Evolutionary conservation across 2,797 vertebrate species (phyloP), one percentile per base, ranked within the genome.

Genomic region (Lepilemur septentrionalis): DNA sequence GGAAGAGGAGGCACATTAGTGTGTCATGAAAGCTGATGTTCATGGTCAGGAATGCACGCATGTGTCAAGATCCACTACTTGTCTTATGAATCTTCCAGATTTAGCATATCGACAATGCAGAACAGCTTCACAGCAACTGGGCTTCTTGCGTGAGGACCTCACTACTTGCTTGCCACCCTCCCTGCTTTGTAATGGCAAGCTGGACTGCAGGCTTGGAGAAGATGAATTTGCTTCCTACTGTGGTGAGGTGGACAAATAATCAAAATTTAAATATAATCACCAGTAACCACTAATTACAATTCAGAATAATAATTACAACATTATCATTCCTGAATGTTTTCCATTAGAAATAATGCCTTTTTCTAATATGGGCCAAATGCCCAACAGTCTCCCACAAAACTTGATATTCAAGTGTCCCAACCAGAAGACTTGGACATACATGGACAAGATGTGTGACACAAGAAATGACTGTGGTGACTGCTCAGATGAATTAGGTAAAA

Each of bases 401-500:
- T 61, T 96, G 48, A 90, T 98, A 89, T 97, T 98, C 92, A 92
- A 82, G 70, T 98, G 95, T 94, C 82, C 93, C 65, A 91, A 95
- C 85, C 93, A 85, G 84, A 97, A 94, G 86, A 75, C 90, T 15
- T 97, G 97, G 97, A 96, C 88, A 3, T 98, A 92, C 48, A 15
- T 86, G 83, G 95, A 97, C 85, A 94, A 97, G 72, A 35, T 96
- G 14, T 97, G 93, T 94, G 95, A 98, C 69, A 79, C 7, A 46
- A 97, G 61, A 69, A 98, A 98, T 4, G 72, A 97, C 91, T 97
- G 97, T 52, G 97, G 96, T 0, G 95, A 97, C 57, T 95, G 97
- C 81, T 96, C 97, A 1, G 97, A 96, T 84, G 84, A 98, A 96
- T 97, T 94, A 96, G 93, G 95, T 97, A 97, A 95, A 65, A 87